Evolutionary conservation across 2,888 invertebrate species (phyloP).

Genomic region (Amiota minor): DNA sequence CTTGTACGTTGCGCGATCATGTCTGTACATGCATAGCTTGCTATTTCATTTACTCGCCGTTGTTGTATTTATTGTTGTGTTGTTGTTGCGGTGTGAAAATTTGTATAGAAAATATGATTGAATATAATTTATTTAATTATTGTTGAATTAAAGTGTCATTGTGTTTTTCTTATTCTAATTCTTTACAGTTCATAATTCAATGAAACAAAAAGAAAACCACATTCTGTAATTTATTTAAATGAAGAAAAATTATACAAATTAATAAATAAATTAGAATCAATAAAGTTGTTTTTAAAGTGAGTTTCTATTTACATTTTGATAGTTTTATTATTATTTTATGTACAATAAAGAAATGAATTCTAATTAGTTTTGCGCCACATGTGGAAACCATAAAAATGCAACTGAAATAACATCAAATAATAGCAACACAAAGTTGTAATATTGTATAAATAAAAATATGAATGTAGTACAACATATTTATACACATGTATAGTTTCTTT

Average conservation of each 20-base stretch:
- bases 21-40: neutral
- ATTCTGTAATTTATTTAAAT: no score
- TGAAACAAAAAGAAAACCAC: no score
- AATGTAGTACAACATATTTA: conserved; percentile 5
- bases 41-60: neutral
- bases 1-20: neutral
- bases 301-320: neutral
- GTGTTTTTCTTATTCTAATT: no score
- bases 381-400: conserved; percentile 34
- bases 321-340: neutral
- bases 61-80: neutral
- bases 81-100: neutral
- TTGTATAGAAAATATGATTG: neutral
- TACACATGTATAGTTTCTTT: conserved; percentile 10
- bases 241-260: no score
- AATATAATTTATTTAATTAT: no score
- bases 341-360: neutral
- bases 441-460: conserved; percentile 8
- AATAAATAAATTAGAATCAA: neutral
- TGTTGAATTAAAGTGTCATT: no score
- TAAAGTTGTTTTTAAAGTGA: neutral
- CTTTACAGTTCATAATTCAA: no score
- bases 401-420: conserved; percentile 11
- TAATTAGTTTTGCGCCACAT: conserved; percentile 25
- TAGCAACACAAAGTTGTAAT: conserved; percentile 1